A percentile compares a stretch with the other conserved stretches of the same genome.
Evolutionary conservation across 2,113 vertebrate genomes (phyloP).

Genomic region (Zosterops japonicus): DNA sequence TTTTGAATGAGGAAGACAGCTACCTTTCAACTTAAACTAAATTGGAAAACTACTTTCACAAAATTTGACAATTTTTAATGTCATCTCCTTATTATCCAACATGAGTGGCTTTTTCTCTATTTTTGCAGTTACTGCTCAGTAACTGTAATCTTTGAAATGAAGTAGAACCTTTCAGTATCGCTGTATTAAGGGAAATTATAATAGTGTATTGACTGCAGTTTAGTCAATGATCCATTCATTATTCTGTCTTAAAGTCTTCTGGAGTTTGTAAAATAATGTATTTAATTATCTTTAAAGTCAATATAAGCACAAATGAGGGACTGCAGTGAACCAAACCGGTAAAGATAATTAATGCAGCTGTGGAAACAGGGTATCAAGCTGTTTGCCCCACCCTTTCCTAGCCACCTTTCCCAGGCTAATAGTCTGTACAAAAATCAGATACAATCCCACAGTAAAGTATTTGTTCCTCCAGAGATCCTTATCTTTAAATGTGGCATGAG

Average conservation of each 20-base stretch:
- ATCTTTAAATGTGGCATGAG: not conserved
- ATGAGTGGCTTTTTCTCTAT: not conserved
- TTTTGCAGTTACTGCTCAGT: slow-evolving; percentile 49
- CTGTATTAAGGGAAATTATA: slow-evolving; percentile 77
- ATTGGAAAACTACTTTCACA: not conserved
- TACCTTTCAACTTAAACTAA: not conserved
- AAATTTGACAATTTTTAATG: not conserved
- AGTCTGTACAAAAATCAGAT: not conserved
- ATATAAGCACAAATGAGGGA: slow-evolving; percentile 48
- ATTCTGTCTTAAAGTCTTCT: slow-evolving; percentile 68
- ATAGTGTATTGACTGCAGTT: slow-evolving; percentile 72
- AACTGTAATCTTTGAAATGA: slow-evolving; percentile 59
- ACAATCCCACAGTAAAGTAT: not conserved
- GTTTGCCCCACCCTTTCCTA: not conserved
- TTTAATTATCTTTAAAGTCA: slow-evolving; percentile 73
- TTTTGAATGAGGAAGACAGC: not conserved
- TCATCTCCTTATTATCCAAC: not conserved
- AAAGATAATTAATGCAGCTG: slow-evolving; percentile 21
- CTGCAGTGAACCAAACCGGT: slow-evolving; percentile 16
- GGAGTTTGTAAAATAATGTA: slow-evolving; percentile 68
- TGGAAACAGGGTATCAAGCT: not conserved
- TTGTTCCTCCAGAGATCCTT: not conserved
- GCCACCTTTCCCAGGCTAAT: not conserved
- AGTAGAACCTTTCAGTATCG: slow-evolving; percentile 62
- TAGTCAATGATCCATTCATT: slow-evolving; percentile 72